A percentile compares a stretch with the other conserved stretches of the same genome.
phyloP scores from a whole-genome alignment of 37 sponge, comb jelly and placozoan species.

The Aphrocallistes beatrix region DNA sequence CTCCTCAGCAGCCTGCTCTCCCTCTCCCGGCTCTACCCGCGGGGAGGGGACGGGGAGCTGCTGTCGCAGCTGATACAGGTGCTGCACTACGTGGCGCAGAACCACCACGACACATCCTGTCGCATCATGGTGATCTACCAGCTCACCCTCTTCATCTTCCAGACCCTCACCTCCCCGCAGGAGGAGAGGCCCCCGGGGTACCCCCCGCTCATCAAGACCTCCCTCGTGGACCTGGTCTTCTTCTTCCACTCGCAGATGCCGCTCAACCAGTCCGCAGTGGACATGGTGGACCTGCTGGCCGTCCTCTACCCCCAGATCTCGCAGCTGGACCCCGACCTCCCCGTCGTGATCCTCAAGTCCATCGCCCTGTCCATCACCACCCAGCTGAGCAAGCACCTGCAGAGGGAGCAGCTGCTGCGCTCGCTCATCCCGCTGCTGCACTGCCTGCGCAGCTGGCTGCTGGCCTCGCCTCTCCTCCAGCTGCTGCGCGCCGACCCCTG shows the following conservation, averaged over 20 bases:
- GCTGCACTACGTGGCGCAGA: conserved; percentile 16
- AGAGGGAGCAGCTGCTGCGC: not conserved
- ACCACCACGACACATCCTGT: not conserved
- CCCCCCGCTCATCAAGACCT: not conserved
- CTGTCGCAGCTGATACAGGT: not conserved
- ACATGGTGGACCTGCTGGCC: conserved; percentile 54
- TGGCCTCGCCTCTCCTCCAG: not conserved
- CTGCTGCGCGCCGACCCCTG: not conserved
- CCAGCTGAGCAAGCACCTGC: not conserved
- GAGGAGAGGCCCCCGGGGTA: not conserved
- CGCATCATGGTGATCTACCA: not conserved
- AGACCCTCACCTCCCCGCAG: not conserved
- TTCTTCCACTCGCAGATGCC: not conserved
- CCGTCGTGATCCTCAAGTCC: conserved; percentile 1
- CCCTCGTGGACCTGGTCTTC: not conserved
- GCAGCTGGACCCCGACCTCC: conserved; percentile 17
- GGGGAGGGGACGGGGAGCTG: not conserved
- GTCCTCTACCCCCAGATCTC: conserved; percentile 27
- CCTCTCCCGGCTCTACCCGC: not conserved
- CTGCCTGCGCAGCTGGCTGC: conserved; percentile 21
- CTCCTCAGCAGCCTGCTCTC: not conserved
- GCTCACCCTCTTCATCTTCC: not conserved
- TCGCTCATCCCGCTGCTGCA: not conserved
- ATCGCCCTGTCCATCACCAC: not conserved
- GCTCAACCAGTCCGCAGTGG: conserved; percentile 40